A percentile compares a stretch with the other conserved stretches of the same genome.
Conservation (phyloP, 23 tunicate species). For the Trididemnum clinides region DNA sequence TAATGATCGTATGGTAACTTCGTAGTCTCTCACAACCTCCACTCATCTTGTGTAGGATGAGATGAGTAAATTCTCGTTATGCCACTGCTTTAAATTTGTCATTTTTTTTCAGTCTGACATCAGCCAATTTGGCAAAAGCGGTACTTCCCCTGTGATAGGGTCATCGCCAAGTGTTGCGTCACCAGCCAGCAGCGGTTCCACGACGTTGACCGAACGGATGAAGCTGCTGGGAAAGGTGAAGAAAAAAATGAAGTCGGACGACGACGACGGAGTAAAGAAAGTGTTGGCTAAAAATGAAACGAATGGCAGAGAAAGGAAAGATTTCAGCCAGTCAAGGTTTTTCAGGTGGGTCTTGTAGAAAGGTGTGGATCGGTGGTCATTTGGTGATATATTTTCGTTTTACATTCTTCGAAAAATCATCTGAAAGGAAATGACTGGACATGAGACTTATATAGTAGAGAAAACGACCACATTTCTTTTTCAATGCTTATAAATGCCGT, state of each 20-base stretch:
- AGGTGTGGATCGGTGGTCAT: too few relatives aligned
- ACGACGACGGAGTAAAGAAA: background rate
- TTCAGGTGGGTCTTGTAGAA: background rate
- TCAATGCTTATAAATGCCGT: too few relatives aligned
- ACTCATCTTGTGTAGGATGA: too few relatives aligned
- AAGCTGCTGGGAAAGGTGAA: constrained; percentile 80
- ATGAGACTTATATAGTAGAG: too few relatives aligned
- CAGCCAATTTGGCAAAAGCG: background rate
- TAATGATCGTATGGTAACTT: too few relatives aligned
- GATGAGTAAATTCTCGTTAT: too few relatives aligned
- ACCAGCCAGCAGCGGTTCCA: background rate
- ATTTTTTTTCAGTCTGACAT: constrained; percentile 18
- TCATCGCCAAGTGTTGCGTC: constrained; percentile 26
- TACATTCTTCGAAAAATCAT: too few relatives aligned
- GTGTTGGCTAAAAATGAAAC: background rate
- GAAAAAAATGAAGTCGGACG: constrained; percentile 50
- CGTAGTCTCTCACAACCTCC: too few relatives aligned
- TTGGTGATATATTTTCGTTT: too few relatives aligned
- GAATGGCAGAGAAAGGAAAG: background rate
- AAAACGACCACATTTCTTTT: too few relatives aligned
- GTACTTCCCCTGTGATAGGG: background rate
- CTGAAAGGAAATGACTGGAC: too few relatives aligned
- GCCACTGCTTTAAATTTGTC: too few relatives aligned
- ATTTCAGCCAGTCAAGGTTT: constrained; percentile 42
- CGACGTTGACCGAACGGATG: constrained; percentile 56